These are phyloP conservation scores for Cetoscarus ocellatus DNA, from an alignment of 2,797 vertebrate species.

Conservation along the genomic window DNA sequence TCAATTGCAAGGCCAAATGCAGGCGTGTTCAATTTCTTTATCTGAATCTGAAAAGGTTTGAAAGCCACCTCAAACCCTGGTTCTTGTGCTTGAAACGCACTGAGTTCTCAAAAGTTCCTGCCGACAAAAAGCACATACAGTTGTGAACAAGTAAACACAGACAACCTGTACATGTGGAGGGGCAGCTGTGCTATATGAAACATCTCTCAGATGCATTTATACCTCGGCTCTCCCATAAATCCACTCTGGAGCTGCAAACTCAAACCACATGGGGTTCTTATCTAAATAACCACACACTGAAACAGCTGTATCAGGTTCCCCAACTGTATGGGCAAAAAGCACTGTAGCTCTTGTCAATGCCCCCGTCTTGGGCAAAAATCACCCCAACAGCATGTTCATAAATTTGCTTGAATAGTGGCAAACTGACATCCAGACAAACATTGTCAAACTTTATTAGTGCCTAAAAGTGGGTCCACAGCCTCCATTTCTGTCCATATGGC, in stretches of 20 bases:
- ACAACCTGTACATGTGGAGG: slow-evolving; percentile 39
- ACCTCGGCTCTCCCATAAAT: slow-evolving; percentile 75
- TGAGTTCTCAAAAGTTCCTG: no score
- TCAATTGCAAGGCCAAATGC: no score
- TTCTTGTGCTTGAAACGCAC: no score
- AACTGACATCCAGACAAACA: slow-evolving; percentile 79
- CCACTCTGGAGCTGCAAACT: slow-evolving; percentile 78
- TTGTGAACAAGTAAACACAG: slow-evolving; percentile 24
- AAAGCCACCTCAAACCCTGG: no score
- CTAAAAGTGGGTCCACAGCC: slow-evolving; percentile 45
- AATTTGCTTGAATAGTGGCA: slow-evolving; percentile 74
- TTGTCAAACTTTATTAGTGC: slow-evolving; percentile 81
- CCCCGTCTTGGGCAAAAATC: slow-evolving; percentile 56
- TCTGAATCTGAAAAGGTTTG: no score
- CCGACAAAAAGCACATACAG: no score
- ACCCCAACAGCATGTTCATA: slow-evolving; percentile 72
- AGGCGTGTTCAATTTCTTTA: no score
- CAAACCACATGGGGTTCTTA: slow-evolving; percentile 81
- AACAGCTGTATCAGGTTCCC: slow-evolving; percentile 74
- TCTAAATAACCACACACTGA: slow-evolving; percentile 80
- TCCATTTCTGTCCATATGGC: slow-evolving; percentile 66
- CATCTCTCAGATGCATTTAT: slow-evolving; percentile 75
- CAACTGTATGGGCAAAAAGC: slow-evolving; percentile 52
- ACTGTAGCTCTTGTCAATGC: slow-evolving; percentile 70
- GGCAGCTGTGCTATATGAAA: slow-evolving; percentile 39